These are phyloP conservation scores for Encarsia formosa DNA, from an alignment of 2,888 invertebrate genomes.

Conservation along the genomic window DNA sequence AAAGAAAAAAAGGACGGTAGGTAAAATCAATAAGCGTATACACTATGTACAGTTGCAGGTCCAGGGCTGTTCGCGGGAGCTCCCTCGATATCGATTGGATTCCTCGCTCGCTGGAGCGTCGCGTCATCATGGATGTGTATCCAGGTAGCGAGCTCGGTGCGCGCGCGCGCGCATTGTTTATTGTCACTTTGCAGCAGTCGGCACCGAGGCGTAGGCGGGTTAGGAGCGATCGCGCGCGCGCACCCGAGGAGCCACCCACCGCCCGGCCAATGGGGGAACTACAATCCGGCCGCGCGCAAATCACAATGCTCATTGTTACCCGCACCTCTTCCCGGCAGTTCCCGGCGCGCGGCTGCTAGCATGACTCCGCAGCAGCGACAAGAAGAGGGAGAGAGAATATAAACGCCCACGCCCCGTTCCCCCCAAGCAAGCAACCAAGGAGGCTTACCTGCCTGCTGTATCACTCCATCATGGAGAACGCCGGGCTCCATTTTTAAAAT, in stretches of 20 bases:
- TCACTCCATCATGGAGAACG: too few species aligned
- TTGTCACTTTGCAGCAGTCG: conserved; percentile 35
- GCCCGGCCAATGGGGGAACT: conserved; percentile 35
- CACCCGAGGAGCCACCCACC: conserved; percentile 27
- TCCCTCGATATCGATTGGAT: too few species aligned
- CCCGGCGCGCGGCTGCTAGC: conserved; percentile 6
- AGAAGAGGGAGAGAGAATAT: too few species aligned
- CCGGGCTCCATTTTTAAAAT: too few species aligned
- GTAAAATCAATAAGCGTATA: too few species aligned
- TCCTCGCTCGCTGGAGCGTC: neutral
- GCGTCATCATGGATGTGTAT: neutral
- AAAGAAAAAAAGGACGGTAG: neutral
- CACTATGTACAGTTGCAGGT: too few species aligned
- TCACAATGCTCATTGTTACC: conserved; percentile 53
- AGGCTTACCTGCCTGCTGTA: too few species aligned
- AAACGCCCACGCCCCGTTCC: too few species aligned
- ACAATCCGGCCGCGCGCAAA: conserved; percentile 49
- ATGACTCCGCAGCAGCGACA: too few species aligned
- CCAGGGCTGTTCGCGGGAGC: too few species aligned
- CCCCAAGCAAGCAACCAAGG: too few species aligned
- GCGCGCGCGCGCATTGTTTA: conserved; percentile 43
- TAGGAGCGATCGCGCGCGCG: conserved; percentile 39
- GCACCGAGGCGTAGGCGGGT: conserved; percentile 35
- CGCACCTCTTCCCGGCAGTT: conserved; percentile 29
- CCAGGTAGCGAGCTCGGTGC: neutral